phyloP scores from a whole-genome alignment of 2,888 invertebrate genomes.

The Acanthosepion esculentum region DNA sequence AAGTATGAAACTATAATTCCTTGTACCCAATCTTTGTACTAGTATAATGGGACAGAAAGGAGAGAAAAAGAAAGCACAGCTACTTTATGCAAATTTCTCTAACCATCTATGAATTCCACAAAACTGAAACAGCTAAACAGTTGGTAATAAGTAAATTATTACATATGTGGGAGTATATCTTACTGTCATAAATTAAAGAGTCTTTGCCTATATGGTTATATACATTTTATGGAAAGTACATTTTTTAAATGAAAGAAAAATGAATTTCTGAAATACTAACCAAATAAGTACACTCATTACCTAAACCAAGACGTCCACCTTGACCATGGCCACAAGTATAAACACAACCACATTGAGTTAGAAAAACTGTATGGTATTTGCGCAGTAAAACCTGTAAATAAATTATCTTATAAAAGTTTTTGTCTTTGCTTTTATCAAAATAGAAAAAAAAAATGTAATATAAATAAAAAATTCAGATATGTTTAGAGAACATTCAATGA shows the following conservation, averaged over 20 bases:
- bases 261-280: slow-evolving; percentile 61
- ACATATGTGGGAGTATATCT: no score
- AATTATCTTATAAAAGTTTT: slow-evolving; percentile 24
- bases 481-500: no score
- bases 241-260: background rate
- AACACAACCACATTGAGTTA: slow-evolving; percentile 79
- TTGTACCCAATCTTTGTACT: no score
- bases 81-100: background rate
- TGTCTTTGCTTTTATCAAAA: no score
- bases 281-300: slow-evolving; percentile 76
- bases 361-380: slow-evolving; percentile 85
- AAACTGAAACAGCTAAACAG: no score
- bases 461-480: background rate
- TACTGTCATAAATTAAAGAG: no score
- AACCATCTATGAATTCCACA: background rate
- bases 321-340: slow-evolving; percentile 88
- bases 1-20: no score
- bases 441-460: background rate
- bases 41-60: background rate
- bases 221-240: background rate
- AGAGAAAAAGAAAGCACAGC: background rate
- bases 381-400: slow-evolving; percentile 81
- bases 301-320: slow-evolving; percentile 84
- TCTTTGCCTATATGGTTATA: no score
- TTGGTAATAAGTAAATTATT: no score